Conservation (phyloP, 2,797 vertebrate species). For the Siniperca scherzeri region DNA sequence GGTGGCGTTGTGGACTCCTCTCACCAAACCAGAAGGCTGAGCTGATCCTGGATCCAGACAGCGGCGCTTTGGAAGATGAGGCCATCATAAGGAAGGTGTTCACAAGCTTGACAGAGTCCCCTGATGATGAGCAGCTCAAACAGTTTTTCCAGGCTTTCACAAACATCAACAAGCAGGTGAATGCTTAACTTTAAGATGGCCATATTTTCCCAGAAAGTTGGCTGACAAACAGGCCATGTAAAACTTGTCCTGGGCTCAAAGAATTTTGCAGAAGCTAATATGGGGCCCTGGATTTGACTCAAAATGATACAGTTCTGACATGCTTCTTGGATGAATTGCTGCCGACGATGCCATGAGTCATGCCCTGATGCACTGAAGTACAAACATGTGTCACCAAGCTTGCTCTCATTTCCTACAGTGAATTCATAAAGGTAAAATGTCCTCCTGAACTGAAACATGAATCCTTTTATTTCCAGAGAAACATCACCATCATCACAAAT, state of each 20-base stretch:
- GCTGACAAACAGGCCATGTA: neutral
- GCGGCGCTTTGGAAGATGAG: slow-evolving; percentile 20
- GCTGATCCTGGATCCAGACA: slow-evolving; percentile 60
- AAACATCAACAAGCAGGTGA: slow-evolving; percentile 43
- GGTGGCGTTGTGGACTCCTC: too few species aligned
- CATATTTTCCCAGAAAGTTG: neutral
- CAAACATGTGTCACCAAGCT: too few species aligned
- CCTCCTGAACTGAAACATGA: neutral
- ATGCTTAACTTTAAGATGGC: neutral
- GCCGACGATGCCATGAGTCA: neutral
- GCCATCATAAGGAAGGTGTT: too few species aligned
- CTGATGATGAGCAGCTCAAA: too few species aligned
- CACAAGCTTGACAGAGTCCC: too few species aligned
- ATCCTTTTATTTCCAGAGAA: neutral
- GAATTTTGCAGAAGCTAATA: neutral
- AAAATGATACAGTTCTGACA: neutral
- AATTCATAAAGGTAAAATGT: neutral
- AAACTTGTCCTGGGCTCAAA: neutral
- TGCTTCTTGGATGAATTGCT: neutral
- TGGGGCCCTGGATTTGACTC: neutral
- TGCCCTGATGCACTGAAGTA: neutral
- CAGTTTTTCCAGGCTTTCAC: slow-evolving; percentile 27
- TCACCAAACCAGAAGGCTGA: slow-evolving; percentile 64
- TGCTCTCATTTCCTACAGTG: neutral
- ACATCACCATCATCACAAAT: too few species aligned